A percentile compares a stretch with the other conserved stretches of the same genome.
Conservation (phyloP, 2,113 vertebrate species). For the Arvicanthis niloticus region DNA sequence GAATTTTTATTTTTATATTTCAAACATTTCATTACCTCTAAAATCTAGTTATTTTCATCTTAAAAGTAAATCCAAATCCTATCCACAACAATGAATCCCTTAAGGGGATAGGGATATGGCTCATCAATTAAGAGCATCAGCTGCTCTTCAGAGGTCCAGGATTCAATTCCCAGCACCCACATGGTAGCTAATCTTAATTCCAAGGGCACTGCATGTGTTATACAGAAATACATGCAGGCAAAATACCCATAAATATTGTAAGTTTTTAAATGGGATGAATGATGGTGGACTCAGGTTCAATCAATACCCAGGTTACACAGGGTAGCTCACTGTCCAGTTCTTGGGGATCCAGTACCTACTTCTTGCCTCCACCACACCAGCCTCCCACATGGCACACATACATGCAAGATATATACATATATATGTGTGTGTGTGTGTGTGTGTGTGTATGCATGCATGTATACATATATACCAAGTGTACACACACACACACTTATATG, state of each 20-base stretch:
- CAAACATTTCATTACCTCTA: neutral
- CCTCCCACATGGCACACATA: no score
- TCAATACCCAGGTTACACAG: neutral
- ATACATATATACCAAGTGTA: no score
- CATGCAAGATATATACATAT: no score
- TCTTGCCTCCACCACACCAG: no score
- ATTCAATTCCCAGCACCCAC: neutral
- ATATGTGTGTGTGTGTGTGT: no score
- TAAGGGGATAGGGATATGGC: neutral
- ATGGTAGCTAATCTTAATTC: neutral
- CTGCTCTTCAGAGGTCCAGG: neutral
- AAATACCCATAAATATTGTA: neutral
- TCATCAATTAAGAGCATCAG: neutral
- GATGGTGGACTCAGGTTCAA: neutral
- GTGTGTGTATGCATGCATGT: no score
- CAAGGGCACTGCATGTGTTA: neutral
- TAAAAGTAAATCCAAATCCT: constrained; percentile 49
- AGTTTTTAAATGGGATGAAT: neutral
- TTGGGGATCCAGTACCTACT: no score
- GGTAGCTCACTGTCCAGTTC: neutral
- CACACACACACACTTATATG: no score
- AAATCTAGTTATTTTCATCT: neutral
- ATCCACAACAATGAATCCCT: neutral
- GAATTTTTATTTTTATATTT: constrained; percentile 33
- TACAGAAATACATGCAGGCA: neutral